Evolutionary conservation across 2,888 invertebrate species (phyloP).

Genomic region (Drosophila emarginata): DNA sequence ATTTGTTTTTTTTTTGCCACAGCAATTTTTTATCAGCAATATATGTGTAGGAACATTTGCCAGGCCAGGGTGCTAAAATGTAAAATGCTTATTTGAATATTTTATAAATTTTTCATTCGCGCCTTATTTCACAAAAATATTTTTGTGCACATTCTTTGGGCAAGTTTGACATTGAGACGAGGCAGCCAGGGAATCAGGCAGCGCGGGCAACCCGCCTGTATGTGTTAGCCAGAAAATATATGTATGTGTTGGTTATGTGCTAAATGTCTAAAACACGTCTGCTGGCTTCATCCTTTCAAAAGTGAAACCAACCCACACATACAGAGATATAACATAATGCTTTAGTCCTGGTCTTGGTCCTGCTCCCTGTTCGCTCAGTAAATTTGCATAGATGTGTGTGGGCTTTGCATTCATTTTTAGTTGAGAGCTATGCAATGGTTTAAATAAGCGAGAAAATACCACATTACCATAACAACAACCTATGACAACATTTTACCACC

Average conservation of each 20-base stretch:
- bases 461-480: constrained; percentile 61
- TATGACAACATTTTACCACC: constrained; percentile 54
- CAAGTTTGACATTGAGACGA: constrained; percentile 64
- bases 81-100: constrained; percentile 65
- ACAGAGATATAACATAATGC: constrained; percentile 40
- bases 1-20: constrained; percentile 38
- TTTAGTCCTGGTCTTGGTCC: constrained; percentile 40
- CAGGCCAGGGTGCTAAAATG: constrained; percentile 44
- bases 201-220: constrained; percentile 5
- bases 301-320: constrained; percentile 30
- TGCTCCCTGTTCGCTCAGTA: constrained; percentile 32
- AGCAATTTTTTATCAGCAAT: constrained; percentile 38
- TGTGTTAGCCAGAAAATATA: constrained; percentile 3
- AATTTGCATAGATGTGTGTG: constrained; percentile 63
- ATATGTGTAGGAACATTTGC: constrained; percentile 24
- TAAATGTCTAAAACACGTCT: constrained; percentile 61
- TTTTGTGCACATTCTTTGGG: constrained; percentile 64
- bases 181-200: background rate
- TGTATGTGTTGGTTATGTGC: constrained; percentile 36
- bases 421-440: constrained; percentile 76
- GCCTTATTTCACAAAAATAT: constrained; percentile 65
- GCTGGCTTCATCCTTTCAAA: constrained; percentile 29
- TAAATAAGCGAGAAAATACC: constrained; percentile 76
- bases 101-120: constrained; percentile 72
- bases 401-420: constrained; percentile 45